Evolutionary conservation across 2,113 vertebrate species (phyloP), one percentile per base, ranked within the genome.

Genomic region (Glaucidium brasilianum): DNA sequence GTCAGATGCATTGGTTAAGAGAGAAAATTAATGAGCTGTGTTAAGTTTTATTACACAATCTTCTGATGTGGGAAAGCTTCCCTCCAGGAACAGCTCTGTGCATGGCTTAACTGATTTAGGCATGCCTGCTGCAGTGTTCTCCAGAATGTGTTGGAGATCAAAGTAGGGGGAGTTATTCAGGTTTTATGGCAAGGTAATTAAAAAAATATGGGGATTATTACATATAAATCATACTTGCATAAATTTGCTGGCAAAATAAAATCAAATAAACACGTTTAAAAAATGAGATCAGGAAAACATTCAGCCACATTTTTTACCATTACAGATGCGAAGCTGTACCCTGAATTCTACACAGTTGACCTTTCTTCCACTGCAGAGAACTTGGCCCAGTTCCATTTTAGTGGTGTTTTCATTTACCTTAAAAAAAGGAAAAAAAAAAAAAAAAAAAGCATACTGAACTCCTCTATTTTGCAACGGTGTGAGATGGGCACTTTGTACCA

Each of bases 1-100:
- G 98, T 98, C 98, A 98, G 98, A 98, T 98, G 97, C 97, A 98
- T 97, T 98, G 98, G 97, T 97, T 98, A 98, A 98, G 97, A 98
- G 97, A 97, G 96, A 97, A 98, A 98, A 98, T 98, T 98, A 98
- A 98, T 98, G 98, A 98, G 97, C 98, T 98, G 98, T 98, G 98
- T 97, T 98, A 98, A 98, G 92, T 98, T 98, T 98, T 98, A 98
- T 98, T 94, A 96, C 97, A 97, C 93, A 95, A 94, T 91, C 96
- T 89, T 98, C 98, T 98, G 98, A 98, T 98, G 98, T 98, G 98
- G 98, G 97, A 97, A 97, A 98, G 97, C 97, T 92, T 87, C 94
- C 89, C 95, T 90, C 81, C 76, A 93, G 53, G 95, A 98, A 95
- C 93, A 93, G 85, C 95, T 96, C 91, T 89, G 37, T 52, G 95